These are phyloP conservation scores for Daktulosphaira vitifoliae DNA, from an alignment of 1,140 invertebrate genomes.

Conservation along the genomic window DNA sequence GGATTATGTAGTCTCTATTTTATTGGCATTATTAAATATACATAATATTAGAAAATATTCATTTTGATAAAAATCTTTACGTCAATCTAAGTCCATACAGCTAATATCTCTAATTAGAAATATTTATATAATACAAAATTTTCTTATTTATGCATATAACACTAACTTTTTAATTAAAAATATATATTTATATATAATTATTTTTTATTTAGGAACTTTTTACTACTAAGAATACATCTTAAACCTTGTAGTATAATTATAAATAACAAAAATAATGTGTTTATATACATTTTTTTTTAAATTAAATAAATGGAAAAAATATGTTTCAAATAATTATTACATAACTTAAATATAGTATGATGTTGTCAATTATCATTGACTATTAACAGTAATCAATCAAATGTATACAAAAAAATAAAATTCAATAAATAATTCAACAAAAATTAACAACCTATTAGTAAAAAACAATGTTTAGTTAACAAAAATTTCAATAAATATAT, in stretches of 20 bases:
- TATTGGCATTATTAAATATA: no score
- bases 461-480: neutral
- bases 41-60: no score
- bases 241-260: no score
- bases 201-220: slow-evolving; percentile 15
- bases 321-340: neutral
- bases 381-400: neutral
- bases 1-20: no score
- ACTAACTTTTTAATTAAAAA: no score
- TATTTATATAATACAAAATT: no score
- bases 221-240: slow-evolving; percentile 1
- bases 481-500: neutral
- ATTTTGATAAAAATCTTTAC: no score
- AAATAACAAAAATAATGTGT: slow-evolving; percentile 9
- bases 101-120: no score
- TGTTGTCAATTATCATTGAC: neutral
- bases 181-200: neutral
- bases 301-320: neutral
- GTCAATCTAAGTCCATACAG: no score
- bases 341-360: neutral
- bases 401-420: neutral
- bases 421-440: slow-evolving; percentile 4
- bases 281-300: neutral
- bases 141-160: no score
- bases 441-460: neutral